A percentile compares a stretch with the other conserved stretches of the same genome.
These are phyloP conservation scores for Antedon mediterranea DNA, from an alignment of 53 echinoderm and acorn worm species.

Conservation along the genomic window DNA sequence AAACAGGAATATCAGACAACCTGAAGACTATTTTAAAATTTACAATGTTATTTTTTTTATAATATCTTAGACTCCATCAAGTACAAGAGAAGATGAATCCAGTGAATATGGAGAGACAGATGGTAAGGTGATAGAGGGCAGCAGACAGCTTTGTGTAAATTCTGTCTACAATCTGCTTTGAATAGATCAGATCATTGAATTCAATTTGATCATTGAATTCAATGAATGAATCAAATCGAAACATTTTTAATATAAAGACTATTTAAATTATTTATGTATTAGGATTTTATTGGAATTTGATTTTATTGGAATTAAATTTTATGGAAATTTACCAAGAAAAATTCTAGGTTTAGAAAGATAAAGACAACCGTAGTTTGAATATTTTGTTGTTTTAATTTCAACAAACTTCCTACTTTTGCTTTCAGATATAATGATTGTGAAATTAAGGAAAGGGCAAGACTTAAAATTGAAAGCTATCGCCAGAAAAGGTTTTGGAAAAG, in stretches of 20 bases:
- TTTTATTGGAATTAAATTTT: neutral
- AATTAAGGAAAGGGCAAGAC: constrained; percentile 84
- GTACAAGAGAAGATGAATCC: constrained; percentile 82
- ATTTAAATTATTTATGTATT: too few species aligned
- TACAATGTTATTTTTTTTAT: constrained; percentile 4
- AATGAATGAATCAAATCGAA: too few species aligned
- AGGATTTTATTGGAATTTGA: neutral
- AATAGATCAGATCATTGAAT: too few species aligned
- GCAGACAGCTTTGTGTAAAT: too few species aligned
- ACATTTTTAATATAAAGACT: too few species aligned
- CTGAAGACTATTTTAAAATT: too few species aligned
- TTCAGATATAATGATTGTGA: constrained; percentile 87
- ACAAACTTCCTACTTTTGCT: neutral
- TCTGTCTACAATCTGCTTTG: too few species aligned
- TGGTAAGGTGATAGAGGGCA: constrained; percentile 33
- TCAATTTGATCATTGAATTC: too few species aligned
- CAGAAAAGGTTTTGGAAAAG: constrained; percentile 92
- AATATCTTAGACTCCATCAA: constrained; percentile 55
- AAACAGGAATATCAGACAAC: too few species aligned
- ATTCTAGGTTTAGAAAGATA: neutral
- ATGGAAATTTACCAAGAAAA: neutral
- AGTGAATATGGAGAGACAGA: constrained; percentile 93
- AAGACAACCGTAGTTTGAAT: too few species aligned
- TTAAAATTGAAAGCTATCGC: constrained; percentile 81
- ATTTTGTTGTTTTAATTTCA: neutral